Percentiles rank a stretch among this genome's conserved stretches.
Evolutionary conservation across 2,113 vertebrate species (phyloP).

Genomic region (Pungitius pungitius): DNA sequence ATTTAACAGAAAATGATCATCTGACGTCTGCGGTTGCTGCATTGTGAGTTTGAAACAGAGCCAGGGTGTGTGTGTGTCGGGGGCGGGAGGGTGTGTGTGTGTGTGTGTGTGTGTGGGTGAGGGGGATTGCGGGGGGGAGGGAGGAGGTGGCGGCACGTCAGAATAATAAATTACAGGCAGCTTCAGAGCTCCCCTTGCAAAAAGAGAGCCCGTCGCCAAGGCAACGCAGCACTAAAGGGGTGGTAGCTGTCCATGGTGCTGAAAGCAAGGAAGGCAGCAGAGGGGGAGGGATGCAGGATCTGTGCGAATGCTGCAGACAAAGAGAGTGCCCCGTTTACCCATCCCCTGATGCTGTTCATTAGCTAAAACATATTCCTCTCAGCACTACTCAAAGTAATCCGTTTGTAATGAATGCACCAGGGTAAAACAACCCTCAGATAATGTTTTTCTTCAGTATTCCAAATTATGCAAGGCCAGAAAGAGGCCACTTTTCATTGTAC

Average conservation of each 20-base stretch:
- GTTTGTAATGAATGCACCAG: neutral
- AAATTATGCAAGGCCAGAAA: neutral
- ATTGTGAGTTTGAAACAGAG: neutral
- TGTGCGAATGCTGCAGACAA: constrained; percentile 34
- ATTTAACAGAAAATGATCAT: neutral
- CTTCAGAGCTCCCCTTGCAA: constrained; percentile 40
- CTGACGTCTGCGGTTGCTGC: constrained; percentile 1
- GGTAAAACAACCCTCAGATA: neutral
- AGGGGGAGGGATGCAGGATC: constrained; percentile 41
- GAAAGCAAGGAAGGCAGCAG: constrained; percentile 34
- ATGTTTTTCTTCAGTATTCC: neutral
- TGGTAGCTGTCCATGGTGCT: constrained; percentile 65
- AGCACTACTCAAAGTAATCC: neutral
- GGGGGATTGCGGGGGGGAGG: neutral
- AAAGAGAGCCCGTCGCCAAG: constrained; percentile 67
- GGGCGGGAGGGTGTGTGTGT: neutral
- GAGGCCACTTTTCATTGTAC: neutral
- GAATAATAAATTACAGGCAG: constrained; percentile 52
- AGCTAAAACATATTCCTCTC: neutral
- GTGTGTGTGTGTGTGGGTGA: neutral
- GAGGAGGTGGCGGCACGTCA: neutral
- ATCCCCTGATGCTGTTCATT: neutral
- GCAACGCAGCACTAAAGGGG: constrained; percentile 64
- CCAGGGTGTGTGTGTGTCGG: no score
- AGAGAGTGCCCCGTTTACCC: constrained; percentile 4